Base-by-base conservation (phyloP, 2,888 invertebrate species). In the Eulithis prunata region DNA sequence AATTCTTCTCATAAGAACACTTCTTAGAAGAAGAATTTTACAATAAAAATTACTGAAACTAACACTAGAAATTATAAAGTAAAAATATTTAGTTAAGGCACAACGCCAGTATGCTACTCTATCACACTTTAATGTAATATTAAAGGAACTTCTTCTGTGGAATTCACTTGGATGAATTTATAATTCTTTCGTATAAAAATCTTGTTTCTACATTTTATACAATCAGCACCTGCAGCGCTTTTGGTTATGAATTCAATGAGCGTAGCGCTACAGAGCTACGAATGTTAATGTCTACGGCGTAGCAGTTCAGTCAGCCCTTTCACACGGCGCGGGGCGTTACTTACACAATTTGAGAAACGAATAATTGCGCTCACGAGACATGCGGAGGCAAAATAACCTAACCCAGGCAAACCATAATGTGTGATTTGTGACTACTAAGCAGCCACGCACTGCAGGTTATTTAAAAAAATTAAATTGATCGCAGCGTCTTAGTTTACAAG, bases 231-330 rank as follows among this genome's bases (percentile, higher is more conserved):
- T 66, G 71, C 68, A 65, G 59, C 62, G n/a, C 49, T 21, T 32
- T 49, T 49, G 60, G 70, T 69, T 59, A 57, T 55, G 52, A 53
- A 73, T 72, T 69, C 68, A 72, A 72, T 72, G 70, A 68, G 65
- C 72, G 72, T 70, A 69, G 63, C 63, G 52, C 60, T 57, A 57
- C 66, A 56, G 66, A 62, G 58, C 56, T 64, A 56, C 58, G 63
- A 69, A 72, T 69, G 69, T 61, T 72, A 73, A 71, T 69, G 69
- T 69, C 60, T 70, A 64, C 60, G 60, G 38, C 53, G 63, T 60
- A 64, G 64, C 57, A 54, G 41, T 54, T 47, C 51, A 14, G 64
- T 47, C 51, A 14, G 64, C 46, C n/a, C 12, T 41, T 56, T 46
- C 7, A 56, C 51, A 60, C 45, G 0, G 8, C 46, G 57, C 63